Conservation (phyloP, 2,888 invertebrate genomes). For the Trachelus troglodyta region DNA sequence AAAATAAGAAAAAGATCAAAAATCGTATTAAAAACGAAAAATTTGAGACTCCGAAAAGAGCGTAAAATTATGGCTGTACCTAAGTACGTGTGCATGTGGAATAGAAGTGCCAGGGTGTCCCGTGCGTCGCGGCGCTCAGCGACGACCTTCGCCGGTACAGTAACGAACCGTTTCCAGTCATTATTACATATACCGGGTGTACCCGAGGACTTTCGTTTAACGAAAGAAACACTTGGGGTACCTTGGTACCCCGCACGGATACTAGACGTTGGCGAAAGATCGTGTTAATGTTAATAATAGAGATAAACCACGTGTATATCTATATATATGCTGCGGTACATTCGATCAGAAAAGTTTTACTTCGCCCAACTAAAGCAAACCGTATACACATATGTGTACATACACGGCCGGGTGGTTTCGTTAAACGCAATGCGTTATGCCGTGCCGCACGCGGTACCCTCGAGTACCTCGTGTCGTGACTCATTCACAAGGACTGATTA, state of each 20-base stretch:
- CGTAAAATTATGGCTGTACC: neutral
- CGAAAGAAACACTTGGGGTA: neutral
- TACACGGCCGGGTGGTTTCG: too few relatives aligned
- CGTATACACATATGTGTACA: too few relatives aligned
- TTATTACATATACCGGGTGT: neutral
- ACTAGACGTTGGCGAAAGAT: neutral
- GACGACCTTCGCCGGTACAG: neutral
- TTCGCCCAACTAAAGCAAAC: too few relatives aligned
- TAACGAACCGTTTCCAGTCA: neutral
- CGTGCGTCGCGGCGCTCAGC: neutral
- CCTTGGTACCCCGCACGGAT: neutral
- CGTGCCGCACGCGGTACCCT: too few relatives aligned
- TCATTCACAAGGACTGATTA: too few relatives aligned
- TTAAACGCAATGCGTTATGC: too few relatives aligned
- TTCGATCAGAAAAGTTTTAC: too few relatives aligned
- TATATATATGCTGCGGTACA: too few relatives aligned
- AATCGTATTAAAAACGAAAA: neutral
- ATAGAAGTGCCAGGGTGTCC: neutral
- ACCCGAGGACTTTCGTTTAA: neutral
- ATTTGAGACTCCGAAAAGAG: slow-evolving; percentile 7
- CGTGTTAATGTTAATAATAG: neutral
- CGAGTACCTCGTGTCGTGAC: too few relatives aligned
- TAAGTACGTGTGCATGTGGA: neutral
- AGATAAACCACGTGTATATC: too few relatives aligned
- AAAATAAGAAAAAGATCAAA: neutral